Evolutionary conservation across 2,888 invertebrate genomes (phyloP), one percentile per base, ranked within the genome.

Genomic region (Eledona agricola): DNA sequence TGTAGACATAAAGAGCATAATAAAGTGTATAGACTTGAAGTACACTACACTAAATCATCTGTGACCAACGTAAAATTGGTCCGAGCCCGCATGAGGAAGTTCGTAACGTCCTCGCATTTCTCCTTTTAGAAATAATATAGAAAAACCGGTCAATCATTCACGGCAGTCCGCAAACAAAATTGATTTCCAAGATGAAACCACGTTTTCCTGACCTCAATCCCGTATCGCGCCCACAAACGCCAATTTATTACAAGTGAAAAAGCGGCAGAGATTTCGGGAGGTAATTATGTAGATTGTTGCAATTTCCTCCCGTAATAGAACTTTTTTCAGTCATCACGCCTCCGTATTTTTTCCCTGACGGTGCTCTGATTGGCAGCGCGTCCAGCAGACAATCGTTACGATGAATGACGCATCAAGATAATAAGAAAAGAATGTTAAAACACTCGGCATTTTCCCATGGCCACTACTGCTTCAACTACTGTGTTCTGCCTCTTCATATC

Each of bases 361-460:
- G 37, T 46, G 26, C 34, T 57, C 51, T 60, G 63, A 64, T 63
- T 64, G 65, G 61, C 65, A 65, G 53, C 57, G 49, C 58, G 56
- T 55, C 52, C 58, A 57, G 57, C 50, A 45, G 45, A 60, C 62
- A 69, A 67, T 73, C 72, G 72, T 73, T 73, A 73, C 68, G 51
- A 63, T 65, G 70, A 59, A 73, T 73, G 73, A 73, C 72, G 72
- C 72, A 73, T 73, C 73, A 73, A 70, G 69, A 72, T 69, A 64
- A 65, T 67, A 69, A 72, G 69, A 72, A 71, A 72, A 70, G 72
- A 69, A 69, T 63, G 64, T 64, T 68, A 68, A 71, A 69, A 67
- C 69, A 69, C 62, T 62, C 59, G 60, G 61, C 66, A 68, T 63
- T 69, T 72, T 71, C 72, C 70, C 70, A 72, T 69, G 70, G 60